phyloP scores from a whole-genome alignment of 2,797 vertebrate species.

The Melopsittacus undulatus region DNA sequence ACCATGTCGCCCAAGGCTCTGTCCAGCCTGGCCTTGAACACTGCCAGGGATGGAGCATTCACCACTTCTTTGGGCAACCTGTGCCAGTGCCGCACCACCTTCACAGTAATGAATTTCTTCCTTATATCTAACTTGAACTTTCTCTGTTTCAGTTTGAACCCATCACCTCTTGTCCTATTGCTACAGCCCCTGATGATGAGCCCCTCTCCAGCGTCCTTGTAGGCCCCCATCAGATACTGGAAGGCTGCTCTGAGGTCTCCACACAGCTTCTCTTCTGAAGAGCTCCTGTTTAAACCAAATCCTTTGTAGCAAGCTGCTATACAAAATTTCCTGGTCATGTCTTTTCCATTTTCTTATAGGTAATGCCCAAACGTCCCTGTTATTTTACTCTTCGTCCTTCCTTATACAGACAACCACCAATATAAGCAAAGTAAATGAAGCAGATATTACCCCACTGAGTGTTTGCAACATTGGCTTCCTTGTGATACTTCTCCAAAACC shows the following conservation, averaged over 20 bases:
- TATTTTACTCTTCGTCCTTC: not conserved
- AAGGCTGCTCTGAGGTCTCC: not conserved
- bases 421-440: not conserved
- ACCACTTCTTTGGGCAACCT: not conserved
- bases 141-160: not conserved
- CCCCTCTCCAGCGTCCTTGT: not conserved
- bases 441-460: fast-evolving
- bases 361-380: too few species aligned
- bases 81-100: not conserved
- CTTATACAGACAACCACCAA: fast-evolving
- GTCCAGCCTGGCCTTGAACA: not conserved
- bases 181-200: not conserved
- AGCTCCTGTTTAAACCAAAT: not conserved
- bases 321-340: not conserved
- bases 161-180: not conserved
- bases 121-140: not conserved
- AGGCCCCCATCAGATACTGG: not conserved
- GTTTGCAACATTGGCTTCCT: not conserved
- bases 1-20: not conserved
- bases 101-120: not conserved
- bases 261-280: not conserved
- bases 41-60: not conserved
- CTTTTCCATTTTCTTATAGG: fast-evolving
- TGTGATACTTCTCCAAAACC: not conserved
- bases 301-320: not conserved